Base-by-base conservation (phyloP, 2,797 vertebrate species). In the Diceros bicornis region DNA sequence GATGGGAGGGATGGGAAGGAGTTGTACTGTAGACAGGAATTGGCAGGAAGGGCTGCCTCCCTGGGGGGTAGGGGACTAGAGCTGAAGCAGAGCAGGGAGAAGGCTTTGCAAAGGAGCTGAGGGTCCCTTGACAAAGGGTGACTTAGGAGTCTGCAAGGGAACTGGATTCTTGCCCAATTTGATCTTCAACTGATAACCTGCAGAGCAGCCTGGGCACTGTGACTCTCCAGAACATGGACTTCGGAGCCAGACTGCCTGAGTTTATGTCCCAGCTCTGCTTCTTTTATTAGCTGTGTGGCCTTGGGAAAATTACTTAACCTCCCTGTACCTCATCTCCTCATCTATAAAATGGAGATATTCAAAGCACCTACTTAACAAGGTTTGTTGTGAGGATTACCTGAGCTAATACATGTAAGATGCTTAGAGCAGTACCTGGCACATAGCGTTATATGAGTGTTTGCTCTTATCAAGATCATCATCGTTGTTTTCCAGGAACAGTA, bases 261-360 rank as follows among this genome's bases (percentile, higher is more conserved):
- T 83, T 89, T 57, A 52, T 91, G 74, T 82, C 78, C 34, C 83
- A 89, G 68, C 57, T 89, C 44, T 85, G 62, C 50, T 95, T 37
- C 50, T 88, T 94, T 95, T 68, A 34, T 12, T 37, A 77, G 34
- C 71, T 91, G 16, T 91, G 69, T 77, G 59, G 52, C 18, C 34
- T 77, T 94, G 77, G 64, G 12, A 27, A 96, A 84, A 88, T 95
- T 59, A 81, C 47, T 93, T 92, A 50, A 83, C 47, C 41, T 94
- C 32, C 29, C 59, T 91, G 34, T 82, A 57, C n/a, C 50, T 74
- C 50, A 92, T 90, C 61, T 66, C 44, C 27, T 89, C 41, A 41
- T 89, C 74, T 95, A 2, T 95, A 82, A 92, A 89, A 82, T 72
- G 29, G 7, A 10, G 29, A 52, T 93, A 78, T 93, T 97, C 82